Evolutionary conservation across 2,113 vertebrate species (phyloP).

Genomic region (Emydura subglobosa): DNA sequence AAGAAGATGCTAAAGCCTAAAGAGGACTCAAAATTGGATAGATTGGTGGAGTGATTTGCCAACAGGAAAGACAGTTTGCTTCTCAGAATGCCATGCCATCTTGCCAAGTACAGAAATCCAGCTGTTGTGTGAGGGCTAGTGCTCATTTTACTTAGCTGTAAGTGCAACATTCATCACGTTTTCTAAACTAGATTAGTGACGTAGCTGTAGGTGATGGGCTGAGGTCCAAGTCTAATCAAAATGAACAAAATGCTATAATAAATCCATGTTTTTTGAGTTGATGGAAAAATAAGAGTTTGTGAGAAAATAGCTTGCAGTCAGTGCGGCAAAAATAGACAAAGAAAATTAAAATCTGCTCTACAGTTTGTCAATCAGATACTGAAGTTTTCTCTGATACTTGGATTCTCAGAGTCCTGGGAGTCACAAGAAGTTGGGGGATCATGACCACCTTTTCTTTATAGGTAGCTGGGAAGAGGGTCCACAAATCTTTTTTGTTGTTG

Average conservation of each 20-base stretch:
- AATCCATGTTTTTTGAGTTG: constrained; percentile 56
- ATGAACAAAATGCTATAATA: neutral
- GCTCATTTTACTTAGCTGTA: constrained; percentile 45
- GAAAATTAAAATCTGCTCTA: neutral
- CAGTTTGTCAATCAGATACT: neutral
- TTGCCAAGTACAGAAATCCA: constrained; percentile 50
- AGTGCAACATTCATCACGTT: constrained; percentile 44
- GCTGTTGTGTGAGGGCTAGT: constrained; percentile 47
- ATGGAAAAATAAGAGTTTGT: constrained; percentile 10
- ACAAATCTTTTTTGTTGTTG: neutral
- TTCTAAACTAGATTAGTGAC: constrained; percentile 52
- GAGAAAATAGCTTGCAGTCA: constrained; percentile 45
- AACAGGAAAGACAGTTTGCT: constrained; percentile 56
- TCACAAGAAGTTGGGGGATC: neutral
- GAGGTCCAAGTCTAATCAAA: constrained; percentile 41
- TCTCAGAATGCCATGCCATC: constrained; percentile 27
- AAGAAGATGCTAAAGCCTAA: constrained; percentile 56
- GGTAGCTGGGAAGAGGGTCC: neutral
- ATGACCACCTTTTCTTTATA: fast-evolving
- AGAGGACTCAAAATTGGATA: constrained; percentile 39
- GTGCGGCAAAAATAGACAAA: neutral
- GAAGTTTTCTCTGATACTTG: neutral
- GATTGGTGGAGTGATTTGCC: constrained; percentile 54
- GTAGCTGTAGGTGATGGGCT: constrained; percentile 37
- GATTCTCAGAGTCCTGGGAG: neutral